A percentile compares a stretch with the other conserved stretches of the same genome.
Evolutionary conservation across 2,888 invertebrate species (phyloP).

Genomic region (Mesodorylaimus sp.): DNA sequence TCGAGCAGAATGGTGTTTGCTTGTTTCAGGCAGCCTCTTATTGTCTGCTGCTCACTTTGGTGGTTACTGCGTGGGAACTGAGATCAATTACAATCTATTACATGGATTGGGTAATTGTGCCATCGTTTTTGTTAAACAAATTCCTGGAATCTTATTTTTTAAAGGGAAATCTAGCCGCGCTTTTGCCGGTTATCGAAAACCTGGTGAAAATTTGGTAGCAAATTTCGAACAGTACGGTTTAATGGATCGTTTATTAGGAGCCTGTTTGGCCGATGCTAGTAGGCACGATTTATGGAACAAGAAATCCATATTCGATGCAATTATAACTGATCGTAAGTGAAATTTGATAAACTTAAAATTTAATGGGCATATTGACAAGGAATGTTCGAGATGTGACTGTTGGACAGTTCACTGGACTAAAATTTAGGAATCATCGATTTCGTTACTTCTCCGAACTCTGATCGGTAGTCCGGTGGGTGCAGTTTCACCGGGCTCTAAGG

Average conservation of each 20-base stretch:
- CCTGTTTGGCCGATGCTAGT: conserved; percentile 76
- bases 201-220: conserved; percentile 63
- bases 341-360: too few species aligned
- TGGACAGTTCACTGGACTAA: too few species aligned
- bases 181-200: conserved; percentile 37
- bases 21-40: conserved; percentile 40
- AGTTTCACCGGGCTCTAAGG: too few species aligned
- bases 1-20: too few species aligned
- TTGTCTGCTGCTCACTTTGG: conserved; percentile 78
- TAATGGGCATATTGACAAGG: too few species aligned
- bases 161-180: conserved; percentile 35
- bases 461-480: too few species aligned
- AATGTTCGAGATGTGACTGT: too few species aligned
- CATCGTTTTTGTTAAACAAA: not conserved
- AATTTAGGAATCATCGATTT: too few species aligned
- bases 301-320: conserved; percentile 56
- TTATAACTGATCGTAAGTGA: conserved; percentile 61
- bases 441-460: too few species aligned
- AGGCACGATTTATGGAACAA: conserved; percentile 50
- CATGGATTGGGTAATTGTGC: conserved; percentile 45
- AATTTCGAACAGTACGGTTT: conserved; percentile 76
- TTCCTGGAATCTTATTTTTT: not conserved
- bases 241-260: conserved; percentile 57
- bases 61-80: conserved; percentile 57
- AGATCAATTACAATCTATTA: conserved; percentile 76